A percentile compares a stretch with the other conserved stretches of the same genome.
Conservation (phyloP, 2,113 vertebrate species). For the Gorsachius goisagi region DNA sequence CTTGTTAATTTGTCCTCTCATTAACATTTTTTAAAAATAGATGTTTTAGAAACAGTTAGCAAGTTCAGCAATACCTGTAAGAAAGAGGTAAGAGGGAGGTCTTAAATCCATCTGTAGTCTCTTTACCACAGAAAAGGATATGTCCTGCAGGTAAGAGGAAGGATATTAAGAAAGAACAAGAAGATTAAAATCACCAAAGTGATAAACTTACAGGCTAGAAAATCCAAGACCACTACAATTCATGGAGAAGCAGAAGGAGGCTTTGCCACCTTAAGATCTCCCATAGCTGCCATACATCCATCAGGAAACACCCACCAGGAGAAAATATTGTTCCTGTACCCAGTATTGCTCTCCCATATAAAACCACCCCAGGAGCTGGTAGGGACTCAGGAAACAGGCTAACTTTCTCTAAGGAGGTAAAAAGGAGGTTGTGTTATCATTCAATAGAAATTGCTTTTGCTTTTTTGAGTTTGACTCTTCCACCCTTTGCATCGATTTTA, state of each 20-base stretch:
- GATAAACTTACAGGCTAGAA: neutral
- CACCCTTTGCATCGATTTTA: neutral
- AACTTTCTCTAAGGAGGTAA: neutral
- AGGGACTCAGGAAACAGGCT: neutral
- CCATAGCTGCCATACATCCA: neutral
- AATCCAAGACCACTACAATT: neutral
- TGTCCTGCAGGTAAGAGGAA: neutral
- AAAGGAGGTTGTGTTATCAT: neutral
- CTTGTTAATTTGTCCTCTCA: accelerated
- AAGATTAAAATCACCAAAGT: neutral
- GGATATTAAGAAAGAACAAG: neutral
- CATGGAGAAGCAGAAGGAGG: neutral
- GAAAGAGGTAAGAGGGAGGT: neutral
- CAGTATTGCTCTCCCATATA: neutral
- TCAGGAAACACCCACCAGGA: neutral
- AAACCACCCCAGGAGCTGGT: neutral
- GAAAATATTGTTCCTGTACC: neutral
- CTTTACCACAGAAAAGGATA: neutral
- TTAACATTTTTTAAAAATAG: neutral
- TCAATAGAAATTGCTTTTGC: neutral
- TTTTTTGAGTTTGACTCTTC: neutral
- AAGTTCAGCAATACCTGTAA: neutral
- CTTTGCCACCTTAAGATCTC: neutral
- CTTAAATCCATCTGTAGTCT: neutral
- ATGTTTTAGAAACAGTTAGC: neutral